Conservation (phyloP, 2,797 vertebrate species). For the Poeciliopsis presidionis region DNA sequence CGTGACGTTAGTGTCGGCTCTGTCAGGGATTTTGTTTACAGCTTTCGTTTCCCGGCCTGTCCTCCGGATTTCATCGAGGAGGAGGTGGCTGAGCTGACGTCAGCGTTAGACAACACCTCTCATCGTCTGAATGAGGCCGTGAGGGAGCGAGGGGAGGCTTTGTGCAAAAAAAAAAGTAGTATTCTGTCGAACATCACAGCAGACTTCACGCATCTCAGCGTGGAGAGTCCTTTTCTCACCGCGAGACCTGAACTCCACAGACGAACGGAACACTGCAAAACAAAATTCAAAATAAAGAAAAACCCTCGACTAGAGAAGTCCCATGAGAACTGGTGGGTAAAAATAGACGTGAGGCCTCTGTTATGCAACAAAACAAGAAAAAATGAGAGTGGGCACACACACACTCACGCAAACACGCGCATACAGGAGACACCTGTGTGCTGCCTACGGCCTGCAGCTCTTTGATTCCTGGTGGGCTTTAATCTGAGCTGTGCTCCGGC, state of each 20-base stretch:
- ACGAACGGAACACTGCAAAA: not conserved
- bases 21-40: not conserved
- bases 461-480: conserved; percentile 83
- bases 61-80: not conserved
- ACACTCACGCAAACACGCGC: conserved; percentile 21
- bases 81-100: not conserved
- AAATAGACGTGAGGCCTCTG: conserved; percentile 45
- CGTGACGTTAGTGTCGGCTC: not conserved
- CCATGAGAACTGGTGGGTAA: conserved; percentile 32
- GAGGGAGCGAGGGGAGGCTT: not conserved
- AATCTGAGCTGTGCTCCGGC: conserved; percentile 75
- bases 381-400: not conserved
- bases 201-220: not conserved
- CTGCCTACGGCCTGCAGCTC: conserved; percentile 71
- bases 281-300: not conserved
- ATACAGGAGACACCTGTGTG: conserved; percentile 68
- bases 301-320: conserved; percentile 19
- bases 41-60: not conserved
- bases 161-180: not conserved
- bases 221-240: not conserved
- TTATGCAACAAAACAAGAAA: conserved; percentile 14
- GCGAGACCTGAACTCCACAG: conserved; percentile 4
- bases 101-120: conserved; percentile 4
- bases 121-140: not conserved
- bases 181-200: not conserved